phyloP scores from a whole-genome alignment of 1,140 invertebrate species.

The Lepidurus apus region DNA sequence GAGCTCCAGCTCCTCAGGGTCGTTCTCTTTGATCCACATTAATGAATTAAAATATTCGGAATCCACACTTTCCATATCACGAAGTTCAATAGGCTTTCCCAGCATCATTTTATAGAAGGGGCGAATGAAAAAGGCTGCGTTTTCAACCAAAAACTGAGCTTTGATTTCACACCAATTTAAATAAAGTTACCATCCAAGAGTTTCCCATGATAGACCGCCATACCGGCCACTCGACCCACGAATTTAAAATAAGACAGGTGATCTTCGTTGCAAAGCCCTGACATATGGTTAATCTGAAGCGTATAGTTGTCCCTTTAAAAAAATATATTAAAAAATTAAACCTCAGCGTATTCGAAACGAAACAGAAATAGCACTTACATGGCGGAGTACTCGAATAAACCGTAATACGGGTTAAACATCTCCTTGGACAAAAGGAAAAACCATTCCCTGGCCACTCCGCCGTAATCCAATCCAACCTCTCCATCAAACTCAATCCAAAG shows the following conservation, averaged over 20 bases:
- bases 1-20: conserved; percentile 87
- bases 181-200: conserved; percentile 73
- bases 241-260: conserved; percentile 98
- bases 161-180: neutral
- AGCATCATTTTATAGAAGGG: conserved; percentile 99
- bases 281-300: conserved; percentile 96
- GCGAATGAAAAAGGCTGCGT: conserved; percentile 92
- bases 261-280: conserved; percentile 93
- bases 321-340: conserved; percentile 3
- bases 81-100: conserved; percentile 83
- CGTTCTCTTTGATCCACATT: conserved; percentile 95
- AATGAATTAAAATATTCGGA: conserved; percentile 97
- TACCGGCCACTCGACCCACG: conserved; percentile 93
- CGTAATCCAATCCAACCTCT: conserved; percentile 95
- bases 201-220: conserved; percentile 98
- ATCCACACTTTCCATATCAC: conserved; percentile 97
- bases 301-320: conserved; percentile 91
- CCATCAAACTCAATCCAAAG: conserved; percentile 98
- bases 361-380: conserved; percentile 59
- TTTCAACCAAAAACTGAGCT: conserved; percentile 31
- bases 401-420: conserved; percentile 99
- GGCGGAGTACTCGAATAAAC: conserved; percentile 97
- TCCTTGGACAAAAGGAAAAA: conserved; percentile 97
- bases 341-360: neutral
- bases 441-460: conserved; percentile 94